Evolutionary conservation across 2,888 invertebrate genomes (phyloP).

Genomic region (Neoitamus cyanurus): DNA sequence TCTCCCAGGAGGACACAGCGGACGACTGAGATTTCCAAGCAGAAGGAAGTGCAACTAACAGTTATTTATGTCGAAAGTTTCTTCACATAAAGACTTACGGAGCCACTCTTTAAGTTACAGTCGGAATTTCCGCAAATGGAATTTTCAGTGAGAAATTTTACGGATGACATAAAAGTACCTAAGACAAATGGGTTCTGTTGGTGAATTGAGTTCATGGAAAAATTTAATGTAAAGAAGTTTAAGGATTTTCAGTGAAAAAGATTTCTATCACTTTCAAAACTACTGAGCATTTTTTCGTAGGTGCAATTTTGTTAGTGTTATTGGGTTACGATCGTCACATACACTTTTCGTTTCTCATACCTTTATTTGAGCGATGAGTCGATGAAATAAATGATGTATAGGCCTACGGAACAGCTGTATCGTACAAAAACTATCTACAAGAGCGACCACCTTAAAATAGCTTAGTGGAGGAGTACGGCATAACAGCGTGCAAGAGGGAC

Average conservation of each 20-base stretch:
- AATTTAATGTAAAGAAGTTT: background rate
- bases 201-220: slow-evolving; percentile 7
- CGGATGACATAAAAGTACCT: background rate
- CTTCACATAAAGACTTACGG: slow-evolving; percentile 4
- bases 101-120: background rate
- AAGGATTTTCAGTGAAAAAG: background rate
- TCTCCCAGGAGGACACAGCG: background rate
- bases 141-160: slow-evolving; percentile 5
- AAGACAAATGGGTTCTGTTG: slow-evolving; percentile 16
- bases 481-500: too few species aligned
- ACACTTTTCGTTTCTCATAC: too few species aligned
- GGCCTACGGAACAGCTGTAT: too few species aligned
- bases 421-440: too few species aligned
- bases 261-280: too few species aligned
- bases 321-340: too few species aligned
- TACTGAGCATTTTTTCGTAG: too few species aligned
- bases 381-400: too few species aligned
- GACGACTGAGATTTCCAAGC: background rate
- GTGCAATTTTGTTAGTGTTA: too few species aligned
- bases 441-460: too few species aligned
- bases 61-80: slow-evolving; percentile 38
- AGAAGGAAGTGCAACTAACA: slow-evolving; percentile 6
- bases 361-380: too few species aligned
- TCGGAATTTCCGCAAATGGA: background rate
- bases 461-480: too few species aligned